Conservation (phyloP, 2,113 vertebrate species). For the Sprattus sprattus region DNA sequence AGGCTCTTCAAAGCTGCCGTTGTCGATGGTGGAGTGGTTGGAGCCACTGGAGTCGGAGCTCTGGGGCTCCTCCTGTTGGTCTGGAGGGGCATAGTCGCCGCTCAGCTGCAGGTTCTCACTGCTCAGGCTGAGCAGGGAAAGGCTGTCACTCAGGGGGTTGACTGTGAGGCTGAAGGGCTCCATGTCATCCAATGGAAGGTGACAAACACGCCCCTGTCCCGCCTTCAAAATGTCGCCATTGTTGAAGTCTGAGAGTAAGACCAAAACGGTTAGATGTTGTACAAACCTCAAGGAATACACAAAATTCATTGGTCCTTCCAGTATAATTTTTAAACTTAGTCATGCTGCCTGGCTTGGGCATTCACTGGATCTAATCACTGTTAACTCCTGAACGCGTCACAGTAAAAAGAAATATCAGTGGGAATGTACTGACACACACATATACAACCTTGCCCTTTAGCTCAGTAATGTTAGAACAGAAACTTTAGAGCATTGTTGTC, state of each 20-base stretch:
- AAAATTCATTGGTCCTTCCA: no score
- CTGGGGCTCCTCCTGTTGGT: conserved; percentile 84
- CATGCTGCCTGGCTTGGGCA: background rate
- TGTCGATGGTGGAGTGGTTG: conserved; percentile 85
- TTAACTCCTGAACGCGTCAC: background rate
- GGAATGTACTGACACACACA: background rate
- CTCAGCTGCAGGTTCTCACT: conserved; percentile 89
- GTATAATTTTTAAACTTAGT: background rate
- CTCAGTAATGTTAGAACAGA: background rate
- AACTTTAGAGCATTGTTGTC: conserved; percentile 33
- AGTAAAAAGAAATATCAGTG: background rate
- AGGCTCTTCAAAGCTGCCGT: conserved; percentile 85
- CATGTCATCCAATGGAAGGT: conserved; percentile 83
- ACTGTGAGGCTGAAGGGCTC: conserved; percentile 96
- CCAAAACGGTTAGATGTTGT: background rate
- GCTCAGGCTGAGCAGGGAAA: conserved; percentile 93
- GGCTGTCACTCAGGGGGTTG: conserved; percentile 92
- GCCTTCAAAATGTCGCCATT: conserved; percentile 54
- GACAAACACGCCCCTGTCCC: conserved; percentile 67
- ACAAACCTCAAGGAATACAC: background rate
- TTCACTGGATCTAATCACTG: background rate
- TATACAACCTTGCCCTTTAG: background rate
- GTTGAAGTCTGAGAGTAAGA: conserved; percentile 65
- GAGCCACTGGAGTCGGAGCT: conserved; percentile 91
- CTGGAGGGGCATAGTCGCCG: conserved; percentile 83